These are phyloP conservation scores for Geotrypetes seraphini DNA, from an alignment of 2,797 vertebrate genomes.

Conservation along the genomic window DNA sequence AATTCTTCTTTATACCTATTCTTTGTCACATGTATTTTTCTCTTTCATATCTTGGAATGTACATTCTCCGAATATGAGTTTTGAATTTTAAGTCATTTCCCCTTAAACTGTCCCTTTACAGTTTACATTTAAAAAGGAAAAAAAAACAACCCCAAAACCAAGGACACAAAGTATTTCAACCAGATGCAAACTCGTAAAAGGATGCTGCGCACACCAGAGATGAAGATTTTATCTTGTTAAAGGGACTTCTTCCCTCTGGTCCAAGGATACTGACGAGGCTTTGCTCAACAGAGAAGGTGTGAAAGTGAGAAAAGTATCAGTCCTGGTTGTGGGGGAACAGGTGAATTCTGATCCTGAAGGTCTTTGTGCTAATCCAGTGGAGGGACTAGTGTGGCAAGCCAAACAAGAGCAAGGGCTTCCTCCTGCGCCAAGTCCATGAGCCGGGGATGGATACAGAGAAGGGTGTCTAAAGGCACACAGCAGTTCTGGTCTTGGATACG, in stretches of 20 bases:
- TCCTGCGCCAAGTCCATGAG: slow-evolving; percentile 70
- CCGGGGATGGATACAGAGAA: slow-evolving; percentile 75
- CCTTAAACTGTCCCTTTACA: neutral
- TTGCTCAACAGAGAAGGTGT: slow-evolving; percentile 91
- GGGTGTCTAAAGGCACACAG: slow-evolving; percentile 94
- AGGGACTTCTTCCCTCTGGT: slow-evolving; percentile 94
- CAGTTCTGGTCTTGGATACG: slow-evolving; percentile 90
- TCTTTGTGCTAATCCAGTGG: slow-evolving; percentile 74
- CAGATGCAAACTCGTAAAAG: neutral
- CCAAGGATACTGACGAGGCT: slow-evolving; percentile 78
- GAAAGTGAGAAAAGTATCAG: slow-evolving; percentile 93
- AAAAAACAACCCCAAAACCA: slow-evolving; percentile 26
- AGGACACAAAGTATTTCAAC: slow-evolving; percentile 5
- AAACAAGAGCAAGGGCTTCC: slow-evolving; percentile 84
- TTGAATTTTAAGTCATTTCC: slow-evolving; percentile 5
- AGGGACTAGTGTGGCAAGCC: slow-evolving; percentile 78
- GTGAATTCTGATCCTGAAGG: slow-evolving; percentile 80
- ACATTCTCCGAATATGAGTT: slow-evolving; percentile 11
- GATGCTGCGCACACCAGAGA: slow-evolving; percentile 25
- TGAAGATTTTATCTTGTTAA: slow-evolving; percentile 78
- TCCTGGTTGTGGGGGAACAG: slow-evolving; percentile 83
- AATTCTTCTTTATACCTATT: slow-evolving; percentile 3
- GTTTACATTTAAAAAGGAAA: slow-evolving; percentile 10
- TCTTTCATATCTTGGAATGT: neutral
- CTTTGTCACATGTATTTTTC: neutral